These are phyloP conservation scores for Brachyistius frenatus DNA, from an alignment of 2,113 vertebrate genomes.

Conservation along the genomic window DNA sequence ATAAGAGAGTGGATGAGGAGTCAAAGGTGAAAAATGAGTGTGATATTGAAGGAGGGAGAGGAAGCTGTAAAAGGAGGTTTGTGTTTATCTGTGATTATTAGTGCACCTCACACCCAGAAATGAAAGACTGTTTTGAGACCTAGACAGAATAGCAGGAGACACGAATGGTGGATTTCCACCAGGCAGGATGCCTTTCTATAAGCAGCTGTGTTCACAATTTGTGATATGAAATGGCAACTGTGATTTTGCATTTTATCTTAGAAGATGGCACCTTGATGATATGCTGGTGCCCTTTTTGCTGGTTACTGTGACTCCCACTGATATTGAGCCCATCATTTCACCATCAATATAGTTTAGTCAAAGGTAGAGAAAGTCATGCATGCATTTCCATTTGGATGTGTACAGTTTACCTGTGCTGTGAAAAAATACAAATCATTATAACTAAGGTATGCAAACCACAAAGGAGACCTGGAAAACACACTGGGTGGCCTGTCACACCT, in stretches of 20 bases:
- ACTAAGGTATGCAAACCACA: conserved; percentile 7
- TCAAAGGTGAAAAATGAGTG: conserved; percentile 84
- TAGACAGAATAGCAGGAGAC: conserved; percentile 24
- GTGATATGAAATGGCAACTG: background rate
- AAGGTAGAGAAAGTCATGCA: background rate
- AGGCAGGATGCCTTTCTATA: background rate
- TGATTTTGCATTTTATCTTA: conserved; percentile 10
- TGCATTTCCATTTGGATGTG: background rate
- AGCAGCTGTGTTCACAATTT: conserved; percentile 30
- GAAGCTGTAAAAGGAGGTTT: conserved; percentile 50
- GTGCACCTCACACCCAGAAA: conserved; percentile 48
- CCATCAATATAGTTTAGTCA: conserved; percentile 14
- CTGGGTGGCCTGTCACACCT: conserved; percentile 33
- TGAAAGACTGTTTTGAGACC: conserved; percentile 42
- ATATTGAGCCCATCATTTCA: conserved; percentile 12
- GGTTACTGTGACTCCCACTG: background rate
- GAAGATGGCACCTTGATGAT: conserved; percentile 1
- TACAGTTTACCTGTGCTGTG: background rate
- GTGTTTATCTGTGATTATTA: conserved; percentile 71
- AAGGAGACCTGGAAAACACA: conserved; percentile 33
- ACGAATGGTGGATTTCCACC: conserved; percentile 36
- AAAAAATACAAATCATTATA: conserved; percentile 24
- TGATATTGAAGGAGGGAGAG: conserved; percentile 75
- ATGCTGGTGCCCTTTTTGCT: conserved; percentile 7
- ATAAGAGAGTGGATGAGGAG: conserved; percentile 79